Conservation (phyloP, 2,797 vertebrate genomes). For the Hypotaenidia philippensis region DNA sequence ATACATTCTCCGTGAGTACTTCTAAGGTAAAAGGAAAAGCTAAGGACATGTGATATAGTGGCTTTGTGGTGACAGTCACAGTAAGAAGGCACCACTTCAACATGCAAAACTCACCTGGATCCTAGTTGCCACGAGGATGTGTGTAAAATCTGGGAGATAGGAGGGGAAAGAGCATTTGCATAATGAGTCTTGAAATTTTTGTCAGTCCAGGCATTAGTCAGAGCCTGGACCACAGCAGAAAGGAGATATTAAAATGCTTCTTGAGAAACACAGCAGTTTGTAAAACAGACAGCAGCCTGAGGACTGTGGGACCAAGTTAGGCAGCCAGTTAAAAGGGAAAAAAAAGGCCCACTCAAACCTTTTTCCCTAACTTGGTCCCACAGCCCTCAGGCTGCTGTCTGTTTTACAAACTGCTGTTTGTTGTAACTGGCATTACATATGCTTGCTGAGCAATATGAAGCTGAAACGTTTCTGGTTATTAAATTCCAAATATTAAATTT, state of each 20-base stretch:
- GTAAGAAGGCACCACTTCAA: background rate
- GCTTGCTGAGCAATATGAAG: background rate
- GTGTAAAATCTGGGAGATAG: rapidly evolving
- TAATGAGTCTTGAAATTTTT: background rate
- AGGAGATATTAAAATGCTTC: background rate
- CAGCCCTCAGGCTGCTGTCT: too few relatives aligned
- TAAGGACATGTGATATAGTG: background rate
- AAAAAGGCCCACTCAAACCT: too few relatives aligned
- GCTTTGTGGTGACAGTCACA: background rate
- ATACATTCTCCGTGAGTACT: background rate
- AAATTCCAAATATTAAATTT: rapidly evolving
- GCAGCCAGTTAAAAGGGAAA: background rate
- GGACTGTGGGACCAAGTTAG: background rate
- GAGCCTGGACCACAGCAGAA: background rate
- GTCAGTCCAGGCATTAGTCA: background rate
- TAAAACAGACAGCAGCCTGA: background rate
- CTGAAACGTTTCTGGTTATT: background rate
- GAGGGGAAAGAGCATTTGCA: background rate
- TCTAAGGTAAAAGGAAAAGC: background rate
- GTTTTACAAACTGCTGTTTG: background rate
- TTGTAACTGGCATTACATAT: background rate
- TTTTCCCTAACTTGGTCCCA: rapidly evolving
- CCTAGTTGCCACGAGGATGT: rapidly evolving
- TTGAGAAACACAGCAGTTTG: background rate
- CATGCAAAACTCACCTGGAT: background rate